phyloP scores from a whole-genome alignment of 2,797 vertebrate genomes.

The Melanotaenia boesemani region DNA sequence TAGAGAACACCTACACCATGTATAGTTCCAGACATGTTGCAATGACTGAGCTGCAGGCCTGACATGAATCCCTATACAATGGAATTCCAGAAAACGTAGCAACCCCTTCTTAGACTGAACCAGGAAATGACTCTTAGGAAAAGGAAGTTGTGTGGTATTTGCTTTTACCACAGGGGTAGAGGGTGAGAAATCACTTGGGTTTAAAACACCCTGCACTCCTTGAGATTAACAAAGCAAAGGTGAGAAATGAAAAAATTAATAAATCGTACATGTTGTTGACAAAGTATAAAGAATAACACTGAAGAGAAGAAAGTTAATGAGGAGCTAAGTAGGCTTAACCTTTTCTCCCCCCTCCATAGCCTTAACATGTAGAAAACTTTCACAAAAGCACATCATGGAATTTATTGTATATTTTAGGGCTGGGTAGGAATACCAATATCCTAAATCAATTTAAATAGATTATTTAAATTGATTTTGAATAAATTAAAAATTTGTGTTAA shows the following conservation, averaged over 20 bases:
- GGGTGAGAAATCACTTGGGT: slow-evolving; percentile 6
- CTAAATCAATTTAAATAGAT: too few species aligned
- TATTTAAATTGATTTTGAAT: too few species aligned
- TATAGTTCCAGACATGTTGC: not conserved
- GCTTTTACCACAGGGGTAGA: slow-evolving; percentile 38
- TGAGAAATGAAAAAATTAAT: not conserved
- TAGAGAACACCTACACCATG: not conserved
- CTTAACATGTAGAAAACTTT: too few species aligned
- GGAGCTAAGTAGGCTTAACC: not conserved
- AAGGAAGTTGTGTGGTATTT: slow-evolving; percentile 46
- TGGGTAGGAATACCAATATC: too few species aligned
- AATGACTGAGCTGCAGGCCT: not conserved
- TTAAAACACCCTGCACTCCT: not conserved
- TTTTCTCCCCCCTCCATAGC: too few species aligned
- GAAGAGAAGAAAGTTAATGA: not conserved
- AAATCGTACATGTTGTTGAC: not conserved
- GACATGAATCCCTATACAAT: slow-evolving; percentile 26
- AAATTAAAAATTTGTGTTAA: too few species aligned
- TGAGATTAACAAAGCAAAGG: not conserved
- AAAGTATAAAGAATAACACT: too few species aligned
- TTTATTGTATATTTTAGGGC: too few species aligned
- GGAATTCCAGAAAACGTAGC: slow-evolving; percentile 40
- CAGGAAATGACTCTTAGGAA: slow-evolving; percentile 53
- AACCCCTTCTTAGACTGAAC: slow-evolving; percentile 19
- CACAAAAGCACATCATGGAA: too few species aligned